These are phyloP conservation scores for Electrophaes corylata DNA, from an alignment of 2,888 invertebrate species.

Conservation along the genomic window DNA sequence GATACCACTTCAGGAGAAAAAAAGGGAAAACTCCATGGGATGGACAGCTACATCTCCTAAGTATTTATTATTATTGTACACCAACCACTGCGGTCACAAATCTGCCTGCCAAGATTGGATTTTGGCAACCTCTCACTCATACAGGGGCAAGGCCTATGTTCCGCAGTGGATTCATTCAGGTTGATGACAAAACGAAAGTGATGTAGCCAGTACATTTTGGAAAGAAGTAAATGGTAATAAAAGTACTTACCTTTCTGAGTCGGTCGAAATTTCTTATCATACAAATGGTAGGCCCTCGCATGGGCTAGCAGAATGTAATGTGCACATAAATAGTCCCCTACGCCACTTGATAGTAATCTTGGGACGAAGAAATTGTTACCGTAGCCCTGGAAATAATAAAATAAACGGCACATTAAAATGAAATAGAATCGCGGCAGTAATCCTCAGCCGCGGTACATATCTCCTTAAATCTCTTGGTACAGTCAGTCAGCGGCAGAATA, in stretches of 20 bases:
- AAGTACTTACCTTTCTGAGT: constrained; percentile 76
- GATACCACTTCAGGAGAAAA: no score
- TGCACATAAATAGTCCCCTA: constrained; percentile 85
- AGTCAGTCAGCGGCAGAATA: no score
- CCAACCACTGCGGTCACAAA: no score
- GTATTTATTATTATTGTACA: no score
- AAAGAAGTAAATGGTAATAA: background rate
- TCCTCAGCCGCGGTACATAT: background rate
- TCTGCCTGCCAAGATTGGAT: no score
- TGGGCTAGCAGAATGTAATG: constrained; percentile 87
- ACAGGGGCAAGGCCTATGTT: no score
- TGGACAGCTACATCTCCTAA: no score
- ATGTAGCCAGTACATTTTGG: background rate
- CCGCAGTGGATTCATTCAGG: no score
- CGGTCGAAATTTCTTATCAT: constrained; percentile 82
- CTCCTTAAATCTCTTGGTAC: background rate
- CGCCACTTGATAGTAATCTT: constrained; percentile 69
- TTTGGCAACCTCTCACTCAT: no score
- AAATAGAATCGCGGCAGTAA: background rate
- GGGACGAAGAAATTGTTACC: constrained; percentile 83
- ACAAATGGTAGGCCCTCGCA: constrained; percentile 85
- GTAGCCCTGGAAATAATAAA: constrained; percentile 66
- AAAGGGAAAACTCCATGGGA: no score
- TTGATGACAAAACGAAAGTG: no score
- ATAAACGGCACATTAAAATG: background rate